phyloP scores from a whole-genome alignment of 2,113 vertebrate genomes.

The Trachemys scripta region DNA sequence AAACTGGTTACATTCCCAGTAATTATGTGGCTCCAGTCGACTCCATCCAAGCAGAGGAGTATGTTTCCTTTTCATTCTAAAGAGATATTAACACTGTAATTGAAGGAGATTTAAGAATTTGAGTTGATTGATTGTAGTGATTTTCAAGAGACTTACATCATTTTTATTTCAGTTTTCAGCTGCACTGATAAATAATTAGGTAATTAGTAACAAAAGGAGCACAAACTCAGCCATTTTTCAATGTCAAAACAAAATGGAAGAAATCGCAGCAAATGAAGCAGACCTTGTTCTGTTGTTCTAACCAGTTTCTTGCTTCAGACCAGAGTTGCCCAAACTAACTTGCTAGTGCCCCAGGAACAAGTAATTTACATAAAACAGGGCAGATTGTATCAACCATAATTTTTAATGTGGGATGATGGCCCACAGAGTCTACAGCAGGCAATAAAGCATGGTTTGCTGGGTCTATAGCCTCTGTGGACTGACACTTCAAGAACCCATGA shows the following conservation, averaged over 20 bases:
- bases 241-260: constrained; percentile 54
- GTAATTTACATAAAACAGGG: not conserved
- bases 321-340: not conserved
- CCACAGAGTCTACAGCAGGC: not conserved
- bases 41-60: constrained; percentile 99
- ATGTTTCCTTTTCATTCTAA: constrained; percentile 76
- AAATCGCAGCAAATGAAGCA: constrained; percentile 25
- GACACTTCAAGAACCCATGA: not conserved
- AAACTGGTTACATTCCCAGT: constrained; percentile 97
- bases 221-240: constrained; percentile 40
- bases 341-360: constrained; percentile 45
- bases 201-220: constrained; percentile 59
- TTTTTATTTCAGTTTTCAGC: constrained; percentile 58
- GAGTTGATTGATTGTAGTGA: constrained; percentile 32
- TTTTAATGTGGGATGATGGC: not conserved
- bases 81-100: constrained; percentile 14
- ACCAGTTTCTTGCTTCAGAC: constrained; percentile 13
- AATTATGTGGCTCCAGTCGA: constrained; percentile 98
- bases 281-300: not conserved
- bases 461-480: not conserved
- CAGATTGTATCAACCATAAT: not conserved
- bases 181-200: constrained; percentile 61
- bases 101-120: constrained; percentile 14
- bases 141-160: constrained; percentile 31
- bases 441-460: not conserved